Percentiles rank a stretch among this genome's conserved stretches.
These are phyloP conservation scores for Drosophila demipolita DNA, from an alignment of 2,888 invertebrate species.

Conservation along the genomic window DNA sequence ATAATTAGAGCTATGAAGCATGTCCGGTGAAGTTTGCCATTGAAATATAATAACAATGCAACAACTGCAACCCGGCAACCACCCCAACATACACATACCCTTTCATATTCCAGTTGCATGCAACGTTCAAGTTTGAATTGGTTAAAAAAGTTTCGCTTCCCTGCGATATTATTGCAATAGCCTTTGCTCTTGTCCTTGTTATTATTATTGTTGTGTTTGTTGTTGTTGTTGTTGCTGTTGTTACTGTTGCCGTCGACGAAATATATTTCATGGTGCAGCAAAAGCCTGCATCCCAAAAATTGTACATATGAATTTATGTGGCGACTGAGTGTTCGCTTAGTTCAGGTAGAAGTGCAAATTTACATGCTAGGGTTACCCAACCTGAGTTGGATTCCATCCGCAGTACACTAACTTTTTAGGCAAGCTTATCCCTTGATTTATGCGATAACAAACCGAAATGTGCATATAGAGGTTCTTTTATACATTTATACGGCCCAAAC, in stretches of 20 bases:
- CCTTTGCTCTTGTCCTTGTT: conserved; percentile 23
- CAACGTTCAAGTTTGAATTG: conserved; percentile 66
- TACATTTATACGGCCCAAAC: neutral
- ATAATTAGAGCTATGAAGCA: conserved; percentile 81
- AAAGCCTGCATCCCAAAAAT: conserved; percentile 63
- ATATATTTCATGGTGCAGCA: conserved; percentile 72
- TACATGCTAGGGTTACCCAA: conserved; percentile 54
- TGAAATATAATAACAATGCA: conserved; percentile 69
- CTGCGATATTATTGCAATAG: conserved; percentile 58
- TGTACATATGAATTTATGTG: conserved; percentile 53
- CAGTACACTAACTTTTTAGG: conserved; percentile 54
- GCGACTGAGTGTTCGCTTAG: conserved; percentile 44
- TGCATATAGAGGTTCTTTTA: conserved; percentile 54
- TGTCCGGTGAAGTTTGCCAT: conserved; percentile 80
- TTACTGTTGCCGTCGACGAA: conserved; percentile 42
- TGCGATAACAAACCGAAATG: conserved; percentile 73
- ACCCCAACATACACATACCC: conserved; percentile 14
- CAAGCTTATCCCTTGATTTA: conserved; percentile 76
- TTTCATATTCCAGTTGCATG: conserved; percentile 20
- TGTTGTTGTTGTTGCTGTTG: conserved; percentile 8
- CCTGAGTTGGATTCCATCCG: conserved; percentile 3
- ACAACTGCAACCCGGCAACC: conserved; percentile 32
- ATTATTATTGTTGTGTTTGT: conserved; percentile 9
- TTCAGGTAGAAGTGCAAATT: conserved; percentile 54
- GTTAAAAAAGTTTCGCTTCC: conserved; percentile 51